Conservation (phyloP, 2,797 vertebrate species). For the Poeciliopsis turneri region DNA sequence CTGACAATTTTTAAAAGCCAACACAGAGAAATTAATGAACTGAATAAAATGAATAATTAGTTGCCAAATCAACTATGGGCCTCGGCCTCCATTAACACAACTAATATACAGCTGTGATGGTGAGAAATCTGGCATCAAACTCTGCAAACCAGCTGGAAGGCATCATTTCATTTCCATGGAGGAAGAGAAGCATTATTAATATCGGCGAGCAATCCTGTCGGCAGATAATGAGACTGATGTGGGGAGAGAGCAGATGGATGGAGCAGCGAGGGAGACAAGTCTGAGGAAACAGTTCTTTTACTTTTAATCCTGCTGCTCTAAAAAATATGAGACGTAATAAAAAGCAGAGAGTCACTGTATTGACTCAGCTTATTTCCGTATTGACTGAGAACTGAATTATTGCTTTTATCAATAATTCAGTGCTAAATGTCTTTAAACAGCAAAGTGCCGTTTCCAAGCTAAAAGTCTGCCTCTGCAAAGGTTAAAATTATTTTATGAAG, state of each 20-base stretch:
- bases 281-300: neutral
- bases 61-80: constrained; percentile 45
- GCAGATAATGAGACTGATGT: constrained; percentile 55
- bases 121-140: constrained; percentile 63
- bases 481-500: neutral
- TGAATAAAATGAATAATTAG: constrained; percentile 33
- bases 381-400: neutral
- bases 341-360: neutral
- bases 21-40: neutral
- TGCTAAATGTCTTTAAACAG: neutral
- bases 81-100: constrained; percentile 43
- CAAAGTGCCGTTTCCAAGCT: neutral
- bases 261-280: constrained; percentile 14
- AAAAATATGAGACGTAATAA: constrained; percentile 3
- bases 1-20: neutral
- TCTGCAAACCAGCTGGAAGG: constrained; percentile 58
- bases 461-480: neutral
- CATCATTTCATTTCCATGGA: constrained; percentile 60
- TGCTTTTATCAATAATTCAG: neutral
- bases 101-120: constrained; percentile 58
- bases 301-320: constrained; percentile 5
- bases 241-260: constrained; percentile 41
- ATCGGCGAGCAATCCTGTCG: constrained; percentile 39
- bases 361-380: neutral
- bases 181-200: constrained; percentile 59